Base-by-base conservation (phyloP, 2,797 vertebrate species). In the Ctenopoma kingsleyae region DNA sequence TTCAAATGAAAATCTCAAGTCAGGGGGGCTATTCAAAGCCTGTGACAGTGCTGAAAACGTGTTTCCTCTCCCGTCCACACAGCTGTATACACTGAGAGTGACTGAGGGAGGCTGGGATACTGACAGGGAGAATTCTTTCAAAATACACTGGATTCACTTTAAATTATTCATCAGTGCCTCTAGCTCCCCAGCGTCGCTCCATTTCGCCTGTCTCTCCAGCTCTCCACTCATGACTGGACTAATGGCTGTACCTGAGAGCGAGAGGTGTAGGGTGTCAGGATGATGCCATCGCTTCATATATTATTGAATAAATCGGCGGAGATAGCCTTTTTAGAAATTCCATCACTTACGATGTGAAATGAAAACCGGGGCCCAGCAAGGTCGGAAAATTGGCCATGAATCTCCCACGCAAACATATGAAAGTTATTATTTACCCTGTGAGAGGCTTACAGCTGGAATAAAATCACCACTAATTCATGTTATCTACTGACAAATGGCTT, bases 131-230 rank as follows among this genome's bases (percentile, higher is more conserved):
- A 64, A 65, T 76, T 83, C 67, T 82, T 76, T 73, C 71, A 83
- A 87, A 83, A 65, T 53, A 68, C 80, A 58, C 74, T 76, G 69
- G 60, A 74, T 69, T 78, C 43, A 70, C 69, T 71, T 85, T 93
- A 41, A 93, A 93, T 93, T 86, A 93, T 94, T 94, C 75, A 94
- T 82, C 76, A 38, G 6, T 23, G 65, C 67, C 25, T 91, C 69
- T 60, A 71, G 74, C 76, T 67, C 69, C 46, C 64, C 50, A 20
- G 77, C 48, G 78, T 73, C 16, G 76, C 68, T 82, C 61, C 62
- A 15, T 58, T 74, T 4, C 17, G 19, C 78, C 81, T 27, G 56
- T 67, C 86, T 76, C 78, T 77, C 76, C 62, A 1, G 69, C 82
- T 71, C 75, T 48, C 67, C 52, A 13, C 77, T 79, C 80, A 55